Percentiles rank a stretch among this genome's conserved stretches.
phyloP scores from a whole-genome alignment of 2,888 invertebrate species.

The Drosophila planitibia region DNA sequence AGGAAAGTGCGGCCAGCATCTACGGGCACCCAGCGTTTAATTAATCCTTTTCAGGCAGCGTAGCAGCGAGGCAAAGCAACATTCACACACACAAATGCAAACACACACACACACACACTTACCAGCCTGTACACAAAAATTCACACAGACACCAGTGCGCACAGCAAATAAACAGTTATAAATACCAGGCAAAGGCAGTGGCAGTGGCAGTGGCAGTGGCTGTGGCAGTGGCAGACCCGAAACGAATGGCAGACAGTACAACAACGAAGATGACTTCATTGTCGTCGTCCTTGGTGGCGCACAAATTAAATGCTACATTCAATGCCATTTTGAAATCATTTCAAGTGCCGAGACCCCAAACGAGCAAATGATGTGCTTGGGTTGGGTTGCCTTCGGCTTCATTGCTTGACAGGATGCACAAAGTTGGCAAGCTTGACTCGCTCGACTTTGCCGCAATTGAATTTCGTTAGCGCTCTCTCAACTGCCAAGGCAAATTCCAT shows the following conservation, averaged over 20 bases:
- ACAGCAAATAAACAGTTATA: constrained; percentile 73
- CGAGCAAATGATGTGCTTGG: background rate
- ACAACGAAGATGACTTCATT: constrained; percentile 56
- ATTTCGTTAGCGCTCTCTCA: constrained; percentile 46
- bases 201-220: constrained; percentile 14
- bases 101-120: constrained; percentile 19
- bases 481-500: background rate
- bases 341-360: constrained; percentile 59
- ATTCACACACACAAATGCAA: constrained; percentile 23
- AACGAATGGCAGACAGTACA: constrained; percentile 34
- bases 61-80: constrained; percentile 38
- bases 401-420: constrained; percentile 54
- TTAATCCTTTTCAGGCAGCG: constrained; percentile 80
- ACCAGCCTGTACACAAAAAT: background rate
- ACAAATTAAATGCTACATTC: constrained; percentile 80
- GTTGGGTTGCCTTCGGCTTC: constrained; percentile 11
- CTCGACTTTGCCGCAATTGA: constrained; percentile 68
- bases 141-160: constrained; percentile 31
- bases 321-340: constrained; percentile 77
- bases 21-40: constrained; percentile 79
- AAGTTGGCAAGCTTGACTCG: constrained; percentile 56
- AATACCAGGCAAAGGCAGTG: constrained; percentile 44
- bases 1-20: constrained; percentile 33
- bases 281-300: constrained; percentile 65
- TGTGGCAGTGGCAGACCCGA: constrained; percentile 19